Evolutionary conservation across 2,888 invertebrate species (phyloP).

Genomic region (Melanchra persicariae): DNA sequence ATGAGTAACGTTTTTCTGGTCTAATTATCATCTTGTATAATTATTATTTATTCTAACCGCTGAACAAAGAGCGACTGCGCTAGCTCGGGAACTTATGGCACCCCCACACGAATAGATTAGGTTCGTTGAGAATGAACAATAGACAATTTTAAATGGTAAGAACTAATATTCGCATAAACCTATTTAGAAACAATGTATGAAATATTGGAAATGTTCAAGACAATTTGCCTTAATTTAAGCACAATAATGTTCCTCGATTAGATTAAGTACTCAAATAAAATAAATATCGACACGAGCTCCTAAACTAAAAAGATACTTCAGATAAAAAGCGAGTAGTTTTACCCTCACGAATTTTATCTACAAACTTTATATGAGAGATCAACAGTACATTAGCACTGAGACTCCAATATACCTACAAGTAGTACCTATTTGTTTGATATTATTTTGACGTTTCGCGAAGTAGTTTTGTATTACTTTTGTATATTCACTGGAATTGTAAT

Average conservation of each 20-base stretch:
- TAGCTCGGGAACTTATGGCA: too few species aligned
- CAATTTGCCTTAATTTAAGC: too few species aligned
- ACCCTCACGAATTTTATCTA: constrained; percentile 42
- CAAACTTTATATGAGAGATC: constrained; percentile 47
- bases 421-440: constrained; percentile 43
- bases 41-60: too few species aligned
- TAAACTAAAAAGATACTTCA: constrained; percentile 13
- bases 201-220: too few species aligned
- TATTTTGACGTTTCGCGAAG: constrained; percentile 29
- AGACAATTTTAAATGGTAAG: too few species aligned
- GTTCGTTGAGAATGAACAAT: too few species aligned
- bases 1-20: too few species aligned
- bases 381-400: constrained; percentile 49
- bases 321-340: constrained; percentile 54
- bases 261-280: background rate
- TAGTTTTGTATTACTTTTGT: constrained; percentile 34
- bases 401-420: constrained; percentile 20
- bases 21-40: too few species aligned
- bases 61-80: too few species aligned
- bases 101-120: too few species aligned
- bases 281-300: constrained; percentile 7
- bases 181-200: too few species aligned
- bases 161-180: too few species aligned
- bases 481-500: constrained; percentile 30
- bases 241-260: background rate